Percentiles rank a stretch among this genome's conserved stretches.
These are phyloP conservation scores for Oeneis ivallda DNA, from an alignment of 2,888 invertebrate genomes.

Conservation along the genomic window DNA sequence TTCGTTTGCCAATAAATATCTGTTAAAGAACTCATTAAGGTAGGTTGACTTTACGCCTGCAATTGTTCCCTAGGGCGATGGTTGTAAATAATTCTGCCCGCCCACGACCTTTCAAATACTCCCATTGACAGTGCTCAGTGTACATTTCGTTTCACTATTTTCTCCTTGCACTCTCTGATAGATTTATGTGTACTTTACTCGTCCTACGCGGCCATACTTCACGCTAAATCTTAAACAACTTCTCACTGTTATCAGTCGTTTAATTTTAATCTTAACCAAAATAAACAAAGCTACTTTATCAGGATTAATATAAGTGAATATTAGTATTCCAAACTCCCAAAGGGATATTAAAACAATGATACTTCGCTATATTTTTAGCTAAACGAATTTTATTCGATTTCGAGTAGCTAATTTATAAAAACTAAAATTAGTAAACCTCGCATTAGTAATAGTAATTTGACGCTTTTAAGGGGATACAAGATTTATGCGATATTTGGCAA, in stretches of 20 bases:
- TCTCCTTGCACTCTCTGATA: constrained; percentile 62
- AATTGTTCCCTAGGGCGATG: constrained; percentile 25
- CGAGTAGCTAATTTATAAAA: background rate
- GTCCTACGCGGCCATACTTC: constrained; percentile 57
- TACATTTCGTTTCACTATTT: constrained; percentile 57
- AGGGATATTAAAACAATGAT: too few species aligned
- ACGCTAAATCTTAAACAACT: constrained; percentile 29
- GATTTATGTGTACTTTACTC: constrained; percentile 66
- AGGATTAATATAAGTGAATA: background rate
- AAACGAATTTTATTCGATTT: constrained; percentile 3
- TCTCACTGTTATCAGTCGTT: constrained; percentile 4
- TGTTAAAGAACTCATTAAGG: constrained; percentile 26
- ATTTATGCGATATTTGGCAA: too few species aligned
- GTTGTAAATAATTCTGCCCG: constrained; percentile 53
- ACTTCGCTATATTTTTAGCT: too few species aligned
- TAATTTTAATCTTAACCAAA: background rate
- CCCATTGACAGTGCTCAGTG: constrained; percentile 50
- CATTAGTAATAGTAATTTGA: too few species aligned
- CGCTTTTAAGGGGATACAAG: too few species aligned
- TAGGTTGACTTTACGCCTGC: constrained; percentile 26
- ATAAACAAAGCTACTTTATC: background rate
- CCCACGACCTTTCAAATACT: constrained; percentile 57
- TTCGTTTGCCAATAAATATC: constrained; percentile 15
- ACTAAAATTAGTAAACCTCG: background rate
- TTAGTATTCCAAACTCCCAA: too few species aligned